Base-by-base conservation (phyloP, 1,140 invertebrate species). In the Chlorops oryzae region DNA sequence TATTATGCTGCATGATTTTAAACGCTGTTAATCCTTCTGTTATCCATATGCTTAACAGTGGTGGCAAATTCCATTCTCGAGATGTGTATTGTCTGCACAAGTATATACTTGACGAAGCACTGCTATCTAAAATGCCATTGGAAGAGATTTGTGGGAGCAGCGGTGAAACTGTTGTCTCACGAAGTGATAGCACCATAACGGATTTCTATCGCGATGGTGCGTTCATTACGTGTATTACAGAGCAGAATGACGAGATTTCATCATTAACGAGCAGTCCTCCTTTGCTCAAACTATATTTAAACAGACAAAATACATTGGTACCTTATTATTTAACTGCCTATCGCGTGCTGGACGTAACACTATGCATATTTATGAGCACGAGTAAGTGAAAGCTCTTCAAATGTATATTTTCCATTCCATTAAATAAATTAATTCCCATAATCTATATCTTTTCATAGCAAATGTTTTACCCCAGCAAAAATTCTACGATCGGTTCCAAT, bases 311-410 rank as follows among this genome's bases (percentile, higher is more conserved):
- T 52, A 74, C 79, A 27, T 79, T 80, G 42, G 77, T 81, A 46
- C 84, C 32, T 23, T 56, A 85, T 62, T 80, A 87, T 69, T 74
- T 92, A 57, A 74, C 92, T 15, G 82, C 90, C 17, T 94, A 92
- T 68, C 79, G 86, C 57, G 82, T 86, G 6, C 63, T 88, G 9
- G 88, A 84, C 76, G 85, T 87, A 5, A 87, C 87, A 12, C 73
- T 92, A 12, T 90, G 87, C 70, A 75, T 92, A 51, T 44, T 47
- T 24, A 13, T 37, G 20, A 34, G n/a, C n/a, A n/a, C n/a, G n/a
- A n/a, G n/a, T n/a, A n/a, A n/a, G n/a, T n/a, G n/a, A n/a, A n/a
- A n/a, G n/a, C n/a, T n/a, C n/a, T n/a, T n/a, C n/a, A n/a, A n/a
- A n/a, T n/a, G n/a, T n/a, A n/a, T n/a, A n/a, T n/a, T n/a, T n/a